phyloP scores from a whole-genome alignment of 2,113 vertebrate species.

The Syngnathoides biaculeatus region DNA sequence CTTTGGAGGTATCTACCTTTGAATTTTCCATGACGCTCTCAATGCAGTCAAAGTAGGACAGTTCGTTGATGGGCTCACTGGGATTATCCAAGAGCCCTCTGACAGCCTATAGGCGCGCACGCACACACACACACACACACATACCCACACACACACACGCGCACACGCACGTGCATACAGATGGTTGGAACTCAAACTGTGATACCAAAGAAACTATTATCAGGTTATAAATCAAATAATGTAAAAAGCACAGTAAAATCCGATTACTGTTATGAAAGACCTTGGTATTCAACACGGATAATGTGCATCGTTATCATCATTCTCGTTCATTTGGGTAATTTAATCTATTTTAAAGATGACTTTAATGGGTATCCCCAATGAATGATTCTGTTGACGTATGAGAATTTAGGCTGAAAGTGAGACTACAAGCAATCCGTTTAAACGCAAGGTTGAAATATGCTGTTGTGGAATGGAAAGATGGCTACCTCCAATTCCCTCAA shows the following conservation, averaged over 20 bases:
- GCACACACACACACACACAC: slow-evolving; percentile 14
- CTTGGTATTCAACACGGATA: slow-evolving; percentile 3
- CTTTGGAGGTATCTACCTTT: slow-evolving; percentile 77
- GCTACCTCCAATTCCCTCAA: slow-evolving; percentile 93
- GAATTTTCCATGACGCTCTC: slow-evolving; percentile 99
- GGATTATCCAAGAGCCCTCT: slow-evolving; percentile 93
- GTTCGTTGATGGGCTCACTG: slow-evolving; percentile 92
- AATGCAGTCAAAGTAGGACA: slow-evolving; percentile 98
- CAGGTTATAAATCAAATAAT: slow-evolving; percentile 7
- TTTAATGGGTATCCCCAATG: slow-evolving; percentile 7
- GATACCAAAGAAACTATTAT: slow-evolving; percentile 5
- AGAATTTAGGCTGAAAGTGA: not conserved
- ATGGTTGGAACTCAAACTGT: not conserved
- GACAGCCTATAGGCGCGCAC: slow-evolving; percentile 79
- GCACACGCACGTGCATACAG: not conserved
- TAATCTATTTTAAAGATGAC: not conserved
- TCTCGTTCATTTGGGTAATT: slow-evolving; percentile 8
- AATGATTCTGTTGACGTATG: slow-evolving; percentile 1
- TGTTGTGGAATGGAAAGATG: slow-evolving; percentile 18
- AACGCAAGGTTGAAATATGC: slow-evolving; percentile 12
- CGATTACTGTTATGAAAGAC: slow-evolving; percentile 15
- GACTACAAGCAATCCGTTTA: not conserved
- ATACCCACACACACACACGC: slow-evolving; percentile 7
- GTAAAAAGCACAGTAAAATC: slow-evolving; percentile 19
- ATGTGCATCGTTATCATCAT: not conserved